These are phyloP conservation scores for Noctua janthina DNA, from an alignment of 2,888 invertebrate genomes.

Conservation along the genomic window DNA sequence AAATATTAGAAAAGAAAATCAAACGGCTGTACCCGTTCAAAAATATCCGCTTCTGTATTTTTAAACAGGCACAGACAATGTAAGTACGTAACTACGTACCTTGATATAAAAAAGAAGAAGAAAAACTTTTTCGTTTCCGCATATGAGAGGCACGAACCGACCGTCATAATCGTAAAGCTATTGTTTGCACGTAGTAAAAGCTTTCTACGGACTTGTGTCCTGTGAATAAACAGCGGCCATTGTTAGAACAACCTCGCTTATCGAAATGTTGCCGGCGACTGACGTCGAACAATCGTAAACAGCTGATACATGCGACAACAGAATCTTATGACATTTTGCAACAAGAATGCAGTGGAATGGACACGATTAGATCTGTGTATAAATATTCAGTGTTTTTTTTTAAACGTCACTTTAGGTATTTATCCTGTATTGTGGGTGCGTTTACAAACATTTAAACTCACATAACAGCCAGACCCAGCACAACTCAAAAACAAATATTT, in stretches of 20 bases:
- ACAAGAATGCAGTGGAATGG: slow-evolving; percentile 11
- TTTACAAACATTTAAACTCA: no score
- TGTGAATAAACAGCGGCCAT: slow-evolving; percentile 42
- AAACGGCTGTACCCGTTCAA: slow-evolving; percentile 18
- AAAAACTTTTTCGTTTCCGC: slow-evolving; percentile 47
- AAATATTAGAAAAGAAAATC: slow-evolving; percentile 16
- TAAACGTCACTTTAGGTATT: no score
- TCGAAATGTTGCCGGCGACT: slow-evolving; percentile 31
- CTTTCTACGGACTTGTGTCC: slow-evolving; percentile 51
- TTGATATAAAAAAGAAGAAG: slow-evolving; percentile 20
- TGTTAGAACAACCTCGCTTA: slow-evolving; percentile 34
- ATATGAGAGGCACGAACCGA: slow-evolving; percentile 41
- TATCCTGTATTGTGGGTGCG: no score
- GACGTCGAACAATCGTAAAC: slow-evolving; percentile 26
- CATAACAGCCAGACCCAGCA: no score
- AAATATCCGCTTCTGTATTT: slow-evolving; percentile 35
- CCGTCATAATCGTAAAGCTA: slow-evolving; percentile 59
- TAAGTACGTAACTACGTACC: not conserved
- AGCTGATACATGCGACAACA: slow-evolving; percentile 38
- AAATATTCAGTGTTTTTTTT: not conserved
- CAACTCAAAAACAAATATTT: no score
- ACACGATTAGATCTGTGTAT: not conserved
- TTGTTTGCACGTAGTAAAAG: slow-evolving; percentile 61
- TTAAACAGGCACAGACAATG: slow-evolving; percentile 34
- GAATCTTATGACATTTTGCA: slow-evolving; percentile 24